Evolutionary conservation across 2,888 invertebrate species (phyloP).

Genomic region (Lycia hirtaria): DNA sequence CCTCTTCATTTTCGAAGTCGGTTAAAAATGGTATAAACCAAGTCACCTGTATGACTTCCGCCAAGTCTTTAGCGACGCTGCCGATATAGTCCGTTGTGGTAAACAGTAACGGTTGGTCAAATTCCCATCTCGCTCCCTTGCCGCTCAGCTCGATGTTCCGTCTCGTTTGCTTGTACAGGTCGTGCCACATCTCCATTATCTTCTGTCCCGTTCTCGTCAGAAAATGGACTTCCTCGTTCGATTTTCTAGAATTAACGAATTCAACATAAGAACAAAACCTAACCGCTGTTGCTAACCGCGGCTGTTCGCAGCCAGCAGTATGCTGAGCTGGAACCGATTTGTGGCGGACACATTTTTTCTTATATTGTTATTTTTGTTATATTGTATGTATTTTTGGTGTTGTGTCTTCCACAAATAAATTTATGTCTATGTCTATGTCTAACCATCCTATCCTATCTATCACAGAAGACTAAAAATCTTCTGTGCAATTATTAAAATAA

Average conservation of each 20-base stretch:
- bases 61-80: slow-evolving; percentile 91
- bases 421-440: too few species aligned
- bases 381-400: too few species aligned
- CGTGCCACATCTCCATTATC: slow-evolving; percentile 91
- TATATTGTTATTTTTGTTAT: too few species aligned
- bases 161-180: slow-evolving; percentile 90
- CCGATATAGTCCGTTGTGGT: slow-evolving; percentile 94
- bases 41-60: slow-evolving; percentile 90
- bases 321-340: too few species aligned
- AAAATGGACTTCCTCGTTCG: slow-evolving; percentile 81
- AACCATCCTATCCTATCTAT: too few species aligned
- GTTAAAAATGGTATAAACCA: neutral
- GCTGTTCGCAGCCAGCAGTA: too few species aligned
- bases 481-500: too few species aligned
- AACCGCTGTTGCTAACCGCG: too few species aligned
- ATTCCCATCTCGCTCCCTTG: slow-evolving; percentile 96
- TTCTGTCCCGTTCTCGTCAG: slow-evolving; percentile 86
- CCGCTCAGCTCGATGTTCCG: slow-evolving; percentile 94
- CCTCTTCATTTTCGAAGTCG: too few species aligned
- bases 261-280: too few species aligned
- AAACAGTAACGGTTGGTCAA: slow-evolving; percentile 93
- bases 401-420: neutral
- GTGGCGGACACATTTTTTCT: too few species aligned
- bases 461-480: too few species aligned
- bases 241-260: slow-evolving; percentile 76